Evolutionary conservation across 2,888 invertebrate species (phyloP).

Genomic region (Hecatera dysodea): DNA sequence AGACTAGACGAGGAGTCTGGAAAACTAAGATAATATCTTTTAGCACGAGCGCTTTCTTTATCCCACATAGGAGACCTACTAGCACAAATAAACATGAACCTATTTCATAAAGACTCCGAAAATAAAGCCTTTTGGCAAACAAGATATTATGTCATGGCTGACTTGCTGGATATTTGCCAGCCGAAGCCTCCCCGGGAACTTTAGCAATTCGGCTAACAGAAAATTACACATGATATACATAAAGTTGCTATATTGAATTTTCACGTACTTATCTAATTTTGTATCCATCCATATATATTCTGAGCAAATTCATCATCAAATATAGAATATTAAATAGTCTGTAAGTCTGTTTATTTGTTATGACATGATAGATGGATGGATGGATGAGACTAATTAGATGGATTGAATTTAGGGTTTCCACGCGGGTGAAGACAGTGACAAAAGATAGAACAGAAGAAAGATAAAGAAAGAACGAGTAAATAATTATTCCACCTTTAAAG

Average conservation of each 20-base stretch:
- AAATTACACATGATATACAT: conserved; percentile 47
- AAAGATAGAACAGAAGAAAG: too few relatives aligned
- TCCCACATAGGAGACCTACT: conserved; percentile 50
- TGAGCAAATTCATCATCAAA: neutral
- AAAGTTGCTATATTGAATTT: conserved; percentile 31
- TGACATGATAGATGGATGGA: too few relatives aligned
- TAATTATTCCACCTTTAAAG: neutral
- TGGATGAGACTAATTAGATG: too few relatives aligned
- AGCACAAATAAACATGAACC: conserved; percentile 57
- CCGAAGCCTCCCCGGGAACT: conserved; percentile 61
- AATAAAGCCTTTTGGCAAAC: conserved; percentile 68
- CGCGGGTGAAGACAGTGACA: too few relatives aligned
- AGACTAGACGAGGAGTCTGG: conserved; percentile 37
- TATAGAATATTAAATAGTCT: too few relatives aligned
- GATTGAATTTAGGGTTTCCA: too few relatives aligned
- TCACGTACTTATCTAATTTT: conserved; percentile 8
- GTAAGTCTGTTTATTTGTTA: neutral
- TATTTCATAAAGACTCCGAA: conserved; percentile 52
- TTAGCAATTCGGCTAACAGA: conserved; percentile 50
- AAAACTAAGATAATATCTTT: conserved; percentile 39
- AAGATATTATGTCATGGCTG: conserved; percentile 68
- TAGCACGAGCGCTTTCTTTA: conserved; percentile 23
- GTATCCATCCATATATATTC: neutral
- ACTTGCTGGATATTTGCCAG: conserved; percentile 68
- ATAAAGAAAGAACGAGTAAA: too few relatives aligned